Conservation (phyloP, 2,797 vertebrate genomes). For the Galagoides demidoff region DNA sequence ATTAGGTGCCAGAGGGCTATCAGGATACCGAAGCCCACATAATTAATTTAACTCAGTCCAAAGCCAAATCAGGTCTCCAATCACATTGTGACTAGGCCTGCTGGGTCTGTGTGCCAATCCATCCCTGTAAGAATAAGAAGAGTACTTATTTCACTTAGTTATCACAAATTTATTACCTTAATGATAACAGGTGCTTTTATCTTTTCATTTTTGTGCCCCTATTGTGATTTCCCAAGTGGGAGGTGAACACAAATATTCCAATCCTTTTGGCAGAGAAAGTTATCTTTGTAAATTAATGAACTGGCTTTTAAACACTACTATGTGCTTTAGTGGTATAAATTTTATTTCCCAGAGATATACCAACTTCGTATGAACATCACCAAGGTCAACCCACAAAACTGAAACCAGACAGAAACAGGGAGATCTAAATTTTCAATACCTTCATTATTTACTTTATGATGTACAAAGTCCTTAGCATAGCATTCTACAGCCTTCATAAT, state of each 20-base stretch:
- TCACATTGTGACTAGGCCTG: neutral
- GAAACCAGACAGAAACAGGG: neutral
- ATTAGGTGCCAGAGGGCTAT: neutral
- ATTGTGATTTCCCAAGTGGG: constrained; percentile 19
- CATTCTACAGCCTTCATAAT: constrained; percentile 15
- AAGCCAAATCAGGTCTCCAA: neutral
- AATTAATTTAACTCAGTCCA: constrained; percentile 18
- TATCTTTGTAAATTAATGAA: constrained; percentile 58
- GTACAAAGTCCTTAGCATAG: neutral
- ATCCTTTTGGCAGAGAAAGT: constrained; percentile 38
- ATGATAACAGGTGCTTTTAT: neutral
- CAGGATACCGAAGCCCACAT: neutral
- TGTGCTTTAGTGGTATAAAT: constrained; percentile 19
- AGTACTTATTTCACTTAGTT: neutral
- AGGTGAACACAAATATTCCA: constrained; percentile 21
- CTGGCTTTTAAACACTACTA: constrained; percentile 33
- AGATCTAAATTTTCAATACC: neutral
- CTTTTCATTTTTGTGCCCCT: neutral
- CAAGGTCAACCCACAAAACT: constrained; percentile 27
- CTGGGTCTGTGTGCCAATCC: neutral
- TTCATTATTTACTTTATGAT: neutral
- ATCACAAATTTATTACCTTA: constrained; percentile 12
- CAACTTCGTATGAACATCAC: neutral
- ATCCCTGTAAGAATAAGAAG: neutral
- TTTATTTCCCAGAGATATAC: constrained; percentile 1